phyloP scores from a whole-genome alignment of 2,888 invertebrate species.

The Pseudococcus longispinus region DNA sequence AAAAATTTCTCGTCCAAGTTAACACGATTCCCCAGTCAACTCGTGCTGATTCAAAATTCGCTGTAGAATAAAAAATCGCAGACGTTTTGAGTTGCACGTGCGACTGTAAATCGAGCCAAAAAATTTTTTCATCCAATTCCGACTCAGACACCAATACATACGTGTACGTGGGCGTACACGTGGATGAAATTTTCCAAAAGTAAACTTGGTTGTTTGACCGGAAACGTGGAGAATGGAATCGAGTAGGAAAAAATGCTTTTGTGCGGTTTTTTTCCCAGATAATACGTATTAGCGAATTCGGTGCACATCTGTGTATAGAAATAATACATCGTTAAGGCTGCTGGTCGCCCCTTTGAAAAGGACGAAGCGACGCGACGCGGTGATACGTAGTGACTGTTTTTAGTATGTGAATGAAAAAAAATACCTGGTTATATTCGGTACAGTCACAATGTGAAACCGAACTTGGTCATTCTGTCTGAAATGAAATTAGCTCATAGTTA shows the following conservation, averaged over 20 bases:
- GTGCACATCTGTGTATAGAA: not conserved
- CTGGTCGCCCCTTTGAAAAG: not conserved
- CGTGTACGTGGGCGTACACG: no score
- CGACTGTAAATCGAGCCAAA: no score
- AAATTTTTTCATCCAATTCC: no score
- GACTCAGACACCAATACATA: no score
- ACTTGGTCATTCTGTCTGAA: slow-evolving; percentile 31
- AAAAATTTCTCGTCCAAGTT: no score
- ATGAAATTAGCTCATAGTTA: slow-evolving; percentile 27
- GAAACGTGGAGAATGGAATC: not conserved
- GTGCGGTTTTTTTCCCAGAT: not conserved
- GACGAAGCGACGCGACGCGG: not conserved
- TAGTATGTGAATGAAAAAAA: not conserved
- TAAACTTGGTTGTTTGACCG: not conserved
- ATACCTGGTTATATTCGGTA: not conserved
- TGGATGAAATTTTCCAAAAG: not conserved
- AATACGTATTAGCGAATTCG: slow-evolving; percentile 9
- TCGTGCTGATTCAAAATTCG: no score
- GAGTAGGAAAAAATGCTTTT: not conserved
- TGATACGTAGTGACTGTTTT: no score
- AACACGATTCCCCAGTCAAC: no score
- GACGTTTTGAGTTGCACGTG: no score
- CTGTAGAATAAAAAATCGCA: no score
- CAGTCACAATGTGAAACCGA: slow-evolving; percentile 6
- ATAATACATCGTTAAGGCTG: not conserved